These are phyloP conservation scores for Equus przewalskii DNA, from an alignment of 2,113 vertebrate genomes.

Conservation along the genomic window DNA sequence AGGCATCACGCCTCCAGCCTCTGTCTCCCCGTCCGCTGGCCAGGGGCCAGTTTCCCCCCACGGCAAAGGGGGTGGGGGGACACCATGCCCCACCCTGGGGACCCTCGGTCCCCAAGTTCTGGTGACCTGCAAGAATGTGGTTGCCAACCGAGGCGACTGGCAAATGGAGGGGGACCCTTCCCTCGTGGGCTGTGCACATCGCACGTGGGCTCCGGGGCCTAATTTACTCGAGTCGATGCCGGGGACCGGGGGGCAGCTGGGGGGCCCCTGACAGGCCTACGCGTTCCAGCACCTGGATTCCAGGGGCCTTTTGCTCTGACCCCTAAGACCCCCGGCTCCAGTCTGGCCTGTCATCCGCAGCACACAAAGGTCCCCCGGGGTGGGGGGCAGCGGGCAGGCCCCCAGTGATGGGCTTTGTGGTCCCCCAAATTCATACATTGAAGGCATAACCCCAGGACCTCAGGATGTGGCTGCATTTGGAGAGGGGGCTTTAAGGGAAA, in stretches of 20 bases:
- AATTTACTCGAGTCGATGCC: fast-evolving
- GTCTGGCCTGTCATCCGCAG: neutral
- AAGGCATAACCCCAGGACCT: neutral
- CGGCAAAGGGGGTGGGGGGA: fast-evolving
- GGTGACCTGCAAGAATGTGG: fast-evolving
- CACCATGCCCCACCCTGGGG: neutral
- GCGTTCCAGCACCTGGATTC: neutral
- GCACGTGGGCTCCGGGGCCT: fast-evolving
- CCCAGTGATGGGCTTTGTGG: neutral
- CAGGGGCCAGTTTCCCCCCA: neutral
- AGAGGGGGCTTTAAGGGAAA: neutral
- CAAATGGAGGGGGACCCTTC: neutral
- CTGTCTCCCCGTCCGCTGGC: fast-evolving
- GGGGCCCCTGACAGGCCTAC: neutral
- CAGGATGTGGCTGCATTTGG: neutral
- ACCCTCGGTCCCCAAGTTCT: no score
- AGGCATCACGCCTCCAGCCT: neutral
- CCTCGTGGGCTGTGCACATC: fast-evolving
- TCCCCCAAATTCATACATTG: neutral
- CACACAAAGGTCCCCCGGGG: neutral
- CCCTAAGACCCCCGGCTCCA: neutral
- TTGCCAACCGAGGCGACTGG: fast-evolving
- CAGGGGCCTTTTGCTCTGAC: neutral
- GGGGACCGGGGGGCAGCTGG: fast-evolving
- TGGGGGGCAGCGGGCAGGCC: neutral